A percentile compares a stretch with the other conserved stretches of the same genome.
Evolutionary conservation across 2,113 vertebrate genomes (phyloP).

Genomic region (Garra rufa): DNA sequence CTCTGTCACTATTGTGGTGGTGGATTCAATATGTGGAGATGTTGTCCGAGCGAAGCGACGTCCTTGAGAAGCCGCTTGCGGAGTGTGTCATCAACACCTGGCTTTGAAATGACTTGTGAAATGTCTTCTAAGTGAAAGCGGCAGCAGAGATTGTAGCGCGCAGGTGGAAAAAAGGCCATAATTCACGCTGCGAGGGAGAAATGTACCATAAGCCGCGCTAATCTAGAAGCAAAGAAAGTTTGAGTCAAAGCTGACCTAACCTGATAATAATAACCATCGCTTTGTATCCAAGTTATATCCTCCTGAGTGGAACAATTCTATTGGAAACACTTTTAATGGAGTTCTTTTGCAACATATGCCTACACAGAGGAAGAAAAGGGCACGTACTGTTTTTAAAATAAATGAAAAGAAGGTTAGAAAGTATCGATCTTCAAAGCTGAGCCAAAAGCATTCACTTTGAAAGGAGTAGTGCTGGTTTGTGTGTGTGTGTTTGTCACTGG

Average conservation of each 20-base stretch:
- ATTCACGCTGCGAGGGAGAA: neutral
- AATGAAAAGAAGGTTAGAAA: slow-evolving; percentile 54
- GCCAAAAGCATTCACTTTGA: slow-evolving; percentile 50
- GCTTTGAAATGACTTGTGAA: slow-evolving; percentile 11
- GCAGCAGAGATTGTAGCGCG: neutral
- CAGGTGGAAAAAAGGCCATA: slow-evolving; percentile 9
- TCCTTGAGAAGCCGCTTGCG: slow-evolving; percentile 9
- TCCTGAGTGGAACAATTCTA: slow-evolving; percentile 33
- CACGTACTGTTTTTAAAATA: slow-evolving; percentile 39
- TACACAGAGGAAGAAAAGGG: slow-evolving; percentile 43
- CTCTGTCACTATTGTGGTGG: slow-evolving; percentile 13
- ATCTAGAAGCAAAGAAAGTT: slow-evolving; percentile 3
- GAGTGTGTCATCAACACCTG: slow-evolving; percentile 5
- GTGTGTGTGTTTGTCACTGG: slow-evolving; percentile 39
- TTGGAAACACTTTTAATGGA: slow-evolving; percentile 41
- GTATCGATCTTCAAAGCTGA: slow-evolving; percentile 55
- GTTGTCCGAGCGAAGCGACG: neutral
- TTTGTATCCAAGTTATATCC: slow-evolving; percentile 19
- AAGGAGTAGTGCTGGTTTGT: slow-evolving; percentile 35
- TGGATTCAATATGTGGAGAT: neutral
- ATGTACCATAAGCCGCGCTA: neutral
- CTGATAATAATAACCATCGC: slow-evolving; percentile 31
- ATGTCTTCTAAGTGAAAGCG: slow-evolving; percentile 3
- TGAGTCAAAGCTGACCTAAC: slow-evolving; percentile 37
- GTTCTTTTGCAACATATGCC: slow-evolving; percentile 28